These are phyloP conservation scores for Leucoma salicis DNA, from an alignment of 2,888 invertebrate species.

Conservation along the genomic window DNA sequence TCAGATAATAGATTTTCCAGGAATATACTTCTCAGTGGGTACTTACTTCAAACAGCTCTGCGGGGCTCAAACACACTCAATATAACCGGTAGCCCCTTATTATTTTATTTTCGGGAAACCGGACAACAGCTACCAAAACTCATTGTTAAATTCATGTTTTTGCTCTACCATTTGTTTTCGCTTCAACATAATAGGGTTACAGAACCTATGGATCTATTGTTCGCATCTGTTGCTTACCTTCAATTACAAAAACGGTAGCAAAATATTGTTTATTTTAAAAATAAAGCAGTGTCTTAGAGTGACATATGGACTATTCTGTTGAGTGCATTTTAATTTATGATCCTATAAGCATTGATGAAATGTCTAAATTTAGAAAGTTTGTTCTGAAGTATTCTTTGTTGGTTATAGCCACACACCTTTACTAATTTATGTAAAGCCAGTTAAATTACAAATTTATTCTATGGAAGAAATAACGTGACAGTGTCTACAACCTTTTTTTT, in stretches of 20 bases:
- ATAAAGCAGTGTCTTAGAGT: constrained; percentile 66
- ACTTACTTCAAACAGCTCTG: constrained; percentile 56
- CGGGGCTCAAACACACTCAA: constrained; percentile 60
- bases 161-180: constrained; percentile 65
- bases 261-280: constrained; percentile 78
- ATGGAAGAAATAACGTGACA: constrained; percentile 5
- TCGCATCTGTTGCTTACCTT: constrained; percentile 62
- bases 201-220: constrained; percentile 59
- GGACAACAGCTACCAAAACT: constrained; percentile 49
- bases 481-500: background rate
- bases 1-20: constrained; percentile 17
- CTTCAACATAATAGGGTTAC: constrained; percentile 69
- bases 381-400: constrained; percentile 26
- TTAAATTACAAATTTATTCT: constrained; percentile 3
- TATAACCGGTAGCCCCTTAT: constrained; percentile 60
- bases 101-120: constrained; percentile 65
- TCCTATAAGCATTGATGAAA: constrained; percentile 60
- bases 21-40: constrained; percentile 52
- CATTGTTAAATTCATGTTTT: constrained; percentile 61
- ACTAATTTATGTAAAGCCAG: constrained; percentile 46
- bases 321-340: constrained; percentile 68
- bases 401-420: constrained; percentile 53
- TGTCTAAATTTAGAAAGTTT: constrained; percentile 64
- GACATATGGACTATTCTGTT: constrained; percentile 67
- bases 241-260: constrained; percentile 67